Evolutionary conservation across 2,113 vertebrate genomes (phyloP).

Genomic region (Xiphorhynchus elegans): DNA sequence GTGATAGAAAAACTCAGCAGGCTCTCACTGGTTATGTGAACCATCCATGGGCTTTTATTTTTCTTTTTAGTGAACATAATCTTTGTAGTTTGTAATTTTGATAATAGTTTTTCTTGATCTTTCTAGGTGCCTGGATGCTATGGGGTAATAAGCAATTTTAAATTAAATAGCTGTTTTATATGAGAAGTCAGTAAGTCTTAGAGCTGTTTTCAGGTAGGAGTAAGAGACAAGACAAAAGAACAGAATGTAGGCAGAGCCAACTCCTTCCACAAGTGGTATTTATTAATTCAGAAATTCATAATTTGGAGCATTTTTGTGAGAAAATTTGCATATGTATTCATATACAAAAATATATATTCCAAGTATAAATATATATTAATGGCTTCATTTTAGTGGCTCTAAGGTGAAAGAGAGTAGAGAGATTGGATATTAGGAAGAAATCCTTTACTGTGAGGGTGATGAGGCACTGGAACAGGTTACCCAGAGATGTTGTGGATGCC

Average conservation of each 20-base stretch:
- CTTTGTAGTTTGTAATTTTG: not conserved
- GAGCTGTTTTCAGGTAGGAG: not conserved
- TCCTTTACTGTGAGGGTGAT: not conserved
- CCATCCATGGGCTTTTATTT: not conserved
- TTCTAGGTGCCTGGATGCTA: not conserved
- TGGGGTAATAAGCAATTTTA: not conserved
- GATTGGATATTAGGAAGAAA: not conserved
- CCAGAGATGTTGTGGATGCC: not conserved
- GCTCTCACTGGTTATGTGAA: not conserved
- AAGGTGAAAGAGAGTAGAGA: not conserved
- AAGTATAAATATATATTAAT: not conserved
- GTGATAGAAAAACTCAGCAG: not conserved
- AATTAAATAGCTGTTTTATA: not conserved
- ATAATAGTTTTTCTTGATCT: not conserved
- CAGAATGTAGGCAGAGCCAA: not conserved
- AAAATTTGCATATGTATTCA: not conserved
- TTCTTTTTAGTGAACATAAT: not conserved
- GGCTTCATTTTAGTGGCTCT: not conserved
- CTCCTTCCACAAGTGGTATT: not conserved
- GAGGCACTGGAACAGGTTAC: not conserved
- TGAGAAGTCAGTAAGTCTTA: not conserved
- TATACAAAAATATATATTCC: not conserved
- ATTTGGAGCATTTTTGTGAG: not conserved
- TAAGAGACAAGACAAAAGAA: not conserved
- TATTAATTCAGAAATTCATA: not conserved